Percentiles rank a stretch among this genome's conserved stretches.
phyloP scores from a whole-genome alignment of 2,797 vertebrate species.

The Hydrolagus colliei region DNA sequence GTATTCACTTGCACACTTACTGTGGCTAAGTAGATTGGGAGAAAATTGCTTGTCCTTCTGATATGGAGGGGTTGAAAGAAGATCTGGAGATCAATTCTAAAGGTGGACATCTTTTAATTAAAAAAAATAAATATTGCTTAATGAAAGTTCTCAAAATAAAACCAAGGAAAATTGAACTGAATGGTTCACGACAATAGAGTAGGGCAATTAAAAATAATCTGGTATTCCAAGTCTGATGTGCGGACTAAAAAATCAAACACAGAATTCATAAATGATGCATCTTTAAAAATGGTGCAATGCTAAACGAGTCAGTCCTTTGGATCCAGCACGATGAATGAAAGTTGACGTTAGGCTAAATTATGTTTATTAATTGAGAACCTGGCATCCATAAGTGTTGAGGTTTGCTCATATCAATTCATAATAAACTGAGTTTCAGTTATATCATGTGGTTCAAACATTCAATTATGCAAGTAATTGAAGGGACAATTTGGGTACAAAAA shows the following conservation, averaged over 20 bases:
- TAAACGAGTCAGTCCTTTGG: background rate
- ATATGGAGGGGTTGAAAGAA: background rate
- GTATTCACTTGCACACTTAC: background rate
- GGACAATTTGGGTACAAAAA: too few species aligned
- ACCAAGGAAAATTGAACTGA: background rate
- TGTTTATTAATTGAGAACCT: constrained; percentile 22
- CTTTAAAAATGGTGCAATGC: background rate
- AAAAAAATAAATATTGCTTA: background rate
- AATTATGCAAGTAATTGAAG: too few species aligned
- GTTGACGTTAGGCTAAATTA: background rate
- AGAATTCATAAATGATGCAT: background rate
- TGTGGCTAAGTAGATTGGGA: background rate
- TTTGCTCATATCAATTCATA: background rate
- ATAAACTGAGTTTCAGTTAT: background rate
- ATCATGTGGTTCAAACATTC: background rate
- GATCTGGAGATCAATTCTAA: background rate
- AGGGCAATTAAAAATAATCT: too few species aligned
- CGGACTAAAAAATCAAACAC: too few species aligned
- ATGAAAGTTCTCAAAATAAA: background rate
- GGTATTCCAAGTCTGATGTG: too few species aligned
- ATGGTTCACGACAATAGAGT: too few species aligned
- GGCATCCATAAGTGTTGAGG: constrained; percentile 1
- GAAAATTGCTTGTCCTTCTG: background rate
- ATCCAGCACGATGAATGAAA: background rate
- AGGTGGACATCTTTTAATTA: background rate